Evolutionary conservation across 2,113 vertebrate genomes (phyloP), one percentile per base, ranked within the genome.

Genomic region (Collichthys lucidus): DNA sequence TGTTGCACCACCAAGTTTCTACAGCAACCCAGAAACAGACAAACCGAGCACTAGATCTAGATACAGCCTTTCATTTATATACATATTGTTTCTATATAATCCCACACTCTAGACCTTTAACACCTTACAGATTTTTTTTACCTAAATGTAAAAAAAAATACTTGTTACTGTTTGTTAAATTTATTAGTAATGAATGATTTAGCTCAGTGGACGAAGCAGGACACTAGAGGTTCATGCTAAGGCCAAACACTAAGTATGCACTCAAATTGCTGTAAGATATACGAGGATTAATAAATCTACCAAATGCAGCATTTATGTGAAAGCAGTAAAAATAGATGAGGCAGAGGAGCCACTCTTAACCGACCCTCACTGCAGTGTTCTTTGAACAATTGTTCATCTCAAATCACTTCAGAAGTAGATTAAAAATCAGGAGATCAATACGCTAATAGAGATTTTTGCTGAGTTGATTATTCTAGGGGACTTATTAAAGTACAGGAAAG

Each of bases 401-500:
- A 44, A 46, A 57, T 57, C 12, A 35, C 52, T 47, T 53, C 16
- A 50, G 35, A 64, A 60, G 60, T 15, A 63, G 53, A 22, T 75
- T 26, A 3, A 42, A 20, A 52, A 67, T 77, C 56, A 74, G 35
- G 20, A 47, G 19, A 56, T 72, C 53, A 46, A 12, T 22, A 46
- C 46, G 20, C 22, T 52, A 14, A 61, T 17, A 20, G 8, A 26
- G 16, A 29, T 70, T 60, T 75, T 46, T 8, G 19, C 44, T 76
- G 22, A 24, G 14, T 53, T 47, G 26, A 86, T 63, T 35, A 71
- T 61, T 75, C 17, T n/a, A 56, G 11, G 14, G 6, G n/a, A 14
- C 11, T 66, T 20, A 49, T 40, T 67, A 11, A 46, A 53, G 57
- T 29, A 68, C 22, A 63, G 74, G 59, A 66, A 26, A 29, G 16